Base-by-base conservation (phyloP, 2,888 invertebrate genomes). In the Cerastoderma edule region DNA sequence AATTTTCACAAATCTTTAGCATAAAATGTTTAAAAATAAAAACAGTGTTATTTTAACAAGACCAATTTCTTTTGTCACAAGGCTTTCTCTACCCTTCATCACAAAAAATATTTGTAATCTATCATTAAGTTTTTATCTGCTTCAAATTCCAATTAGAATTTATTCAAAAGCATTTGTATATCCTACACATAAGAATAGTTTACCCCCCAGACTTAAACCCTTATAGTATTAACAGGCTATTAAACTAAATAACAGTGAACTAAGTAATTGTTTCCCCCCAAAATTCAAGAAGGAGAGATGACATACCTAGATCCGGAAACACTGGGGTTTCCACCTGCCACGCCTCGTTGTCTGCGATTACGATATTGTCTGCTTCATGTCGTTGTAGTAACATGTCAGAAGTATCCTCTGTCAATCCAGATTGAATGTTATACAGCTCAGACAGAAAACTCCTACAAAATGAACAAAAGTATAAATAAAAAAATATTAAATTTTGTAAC, bases 301-400 rank as follows among this genome's bases (percentile, higher is more conserved):
- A n/a, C n/a, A n/a, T n/a, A n/a, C n/a, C 68, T 27, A 68, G 72
- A 35, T 72, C 69, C 1, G 75, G 79, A 32, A 72, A 6, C 10
- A 46, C 28, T 2, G 82, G 82, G 22, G 69, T 67, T 32, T 67
- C 70, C 4, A 82, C 82, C 5, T 33, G 24, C 82, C 82, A 82
- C 28, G 63, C 16, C 24, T 76, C 74, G 4, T 76, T 72, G 1
- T 67, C 70, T 4, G 57, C 57, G 30, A 82, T 76, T 10, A 44
- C 66, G 2, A 60, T 44, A 1, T 35, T 44, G 8, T 79, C 77
- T 2, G 74, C 82, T 16, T 84, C 73, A 54, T 82, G 74, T 39
- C 70, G 64, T 22, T 69, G 66, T 1, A 82, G 65, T 10, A 85
- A 48, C 5, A 67, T 50, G 10, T 78, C 78, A 5, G 77, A 19